Evolutionary conservation across 1,140 invertebrate genomes (phyloP).

Genomic region (Drosophila ohnishii): DNA sequence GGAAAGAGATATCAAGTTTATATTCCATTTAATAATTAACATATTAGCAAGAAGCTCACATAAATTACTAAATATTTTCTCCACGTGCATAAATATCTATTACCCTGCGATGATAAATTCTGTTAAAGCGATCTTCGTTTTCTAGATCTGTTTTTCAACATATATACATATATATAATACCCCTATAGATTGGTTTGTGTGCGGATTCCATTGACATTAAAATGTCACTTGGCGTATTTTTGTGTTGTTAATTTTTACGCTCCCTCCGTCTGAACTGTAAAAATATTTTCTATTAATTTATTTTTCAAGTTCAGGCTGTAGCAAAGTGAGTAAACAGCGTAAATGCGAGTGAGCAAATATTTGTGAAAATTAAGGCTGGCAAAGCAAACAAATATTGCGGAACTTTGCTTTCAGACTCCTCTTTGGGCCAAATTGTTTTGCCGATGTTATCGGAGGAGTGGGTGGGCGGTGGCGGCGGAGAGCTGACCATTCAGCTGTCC

Average conservation of each 20-base stretch:
- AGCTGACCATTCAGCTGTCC: conserved; percentile 45
- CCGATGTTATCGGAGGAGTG: conserved; percentile 23
- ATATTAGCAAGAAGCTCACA: not conserved
- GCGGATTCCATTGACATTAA: conserved; percentile 72
- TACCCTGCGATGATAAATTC: conserved; percentile 53
- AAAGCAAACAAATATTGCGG: conserved; percentile 58
- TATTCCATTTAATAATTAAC: not conserved
- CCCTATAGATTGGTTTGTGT: conserved; percentile 41
- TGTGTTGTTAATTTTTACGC: conserved; percentile 11
- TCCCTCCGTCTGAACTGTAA: conserved; percentile 14
- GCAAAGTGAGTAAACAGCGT: conserved; percentile 18
- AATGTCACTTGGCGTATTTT: conserved; percentile 64
- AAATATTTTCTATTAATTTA: conserved; percentile 73
- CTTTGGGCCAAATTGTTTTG: conserved; percentile 36
- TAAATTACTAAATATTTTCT: not conserved
- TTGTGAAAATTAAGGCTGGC: conserved; percentile 66
- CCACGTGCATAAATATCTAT: not conserved
- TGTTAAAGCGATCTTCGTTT: conserved; percentile 29
- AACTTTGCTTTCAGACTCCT: conserved; percentile 45
- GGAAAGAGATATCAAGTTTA: not conserved
- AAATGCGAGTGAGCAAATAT: conserved; percentile 56
- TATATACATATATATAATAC: conserved; percentile 6
- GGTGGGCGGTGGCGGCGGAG: not conserved
- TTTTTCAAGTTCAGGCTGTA: conserved; percentile 34
- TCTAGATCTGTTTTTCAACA: conserved; percentile 17